Evolutionary conservation across 2,888 invertebrate genomes (phyloP).

Genomic region (Elysia crispata): DNA sequence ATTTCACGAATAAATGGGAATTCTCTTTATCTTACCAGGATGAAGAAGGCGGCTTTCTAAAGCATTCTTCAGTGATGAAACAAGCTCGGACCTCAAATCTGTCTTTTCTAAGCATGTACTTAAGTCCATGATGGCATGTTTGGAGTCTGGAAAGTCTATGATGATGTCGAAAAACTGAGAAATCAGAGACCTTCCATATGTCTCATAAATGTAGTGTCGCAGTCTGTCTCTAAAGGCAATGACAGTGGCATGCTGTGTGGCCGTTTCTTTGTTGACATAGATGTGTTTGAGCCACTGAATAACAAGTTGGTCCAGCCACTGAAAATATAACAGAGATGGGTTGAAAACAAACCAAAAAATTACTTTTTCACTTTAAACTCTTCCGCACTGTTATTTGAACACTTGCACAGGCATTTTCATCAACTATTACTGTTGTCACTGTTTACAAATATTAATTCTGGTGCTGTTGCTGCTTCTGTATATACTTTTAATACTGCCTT

Average conservation of each 20-base stretch:
- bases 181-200: conserved; percentile 91
- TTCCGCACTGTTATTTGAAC: too few relatives aligned
- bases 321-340: too few relatives aligned
- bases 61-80: conserved; percentile 87
- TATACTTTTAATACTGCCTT: too few relatives aligned
- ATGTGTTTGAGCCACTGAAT: conserved; percentile 91
- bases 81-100: conserved; percentile 83
- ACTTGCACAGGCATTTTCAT: too few relatives aligned
- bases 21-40: conserved; percentile 77
- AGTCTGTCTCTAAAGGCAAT: conserved; percentile 78
- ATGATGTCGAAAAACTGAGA: conserved; percentile 96
- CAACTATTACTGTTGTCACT: too few relatives aligned
- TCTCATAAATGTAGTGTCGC: conserved; percentile 90
- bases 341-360: too few relatives aligned
- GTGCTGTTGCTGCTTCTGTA: too few relatives aligned
- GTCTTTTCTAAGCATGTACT: conserved; percentile 91
- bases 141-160: conserved; percentile 97
- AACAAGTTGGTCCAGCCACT: conserved; percentile 92
- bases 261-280: conserved; percentile 79
- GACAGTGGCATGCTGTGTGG: conserved; percentile 63
- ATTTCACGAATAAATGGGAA: too few relatives aligned
- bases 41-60: conserved; percentile 92
- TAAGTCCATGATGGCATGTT: conserved; percentile 93
- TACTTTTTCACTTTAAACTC: too few relatives aligned
- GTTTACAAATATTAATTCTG: too few relatives aligned